Evolutionary conservation across 2,888 invertebrate species (phyloP), one percentile per base, ranked within the genome.

Genomic region (Habrosyne pyritoides): DNA sequence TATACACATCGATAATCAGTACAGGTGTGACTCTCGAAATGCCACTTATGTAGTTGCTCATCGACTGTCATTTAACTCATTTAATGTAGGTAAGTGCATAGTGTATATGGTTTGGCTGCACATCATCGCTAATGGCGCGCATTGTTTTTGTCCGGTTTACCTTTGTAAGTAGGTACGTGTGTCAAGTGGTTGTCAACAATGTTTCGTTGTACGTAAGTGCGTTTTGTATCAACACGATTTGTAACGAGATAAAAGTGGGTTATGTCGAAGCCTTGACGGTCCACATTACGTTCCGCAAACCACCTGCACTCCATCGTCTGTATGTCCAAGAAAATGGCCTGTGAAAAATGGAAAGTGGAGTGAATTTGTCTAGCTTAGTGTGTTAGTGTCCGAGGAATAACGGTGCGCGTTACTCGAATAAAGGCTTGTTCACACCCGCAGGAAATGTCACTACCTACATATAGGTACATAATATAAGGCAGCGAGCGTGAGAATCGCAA

Each of bases 281-380:
- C 81, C 66, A 86, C 82, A 83, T 89, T 79, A 79, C 69, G 77
- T 86, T 86, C 81, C 79, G 81, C 83, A 81, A 89, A 89, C 79
- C 83, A 83, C 80, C 77, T 79, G 82, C 81, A 79, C 77, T 83
- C 77, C 74, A 72, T 79, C 78, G 82, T 79, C 77, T 77, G 72
- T 69, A 77, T 74, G 78, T 82, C 77, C 71, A 81, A 89, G 84
- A 84, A 88, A 89, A 90, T 86, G 77, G 81, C 82, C 78, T 79
- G 81, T 84, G 89, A 87, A 91, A 91, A 91, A 91, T 90, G 88
- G 90, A 91, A 91, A 91, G 91, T 91, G 90, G 87, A 88, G 84
- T 89, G 78, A 85, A 87, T 89, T 88, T 79, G 87, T 86, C 84
- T 85, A 86, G 84, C 75, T 79, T 84, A 87, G 84, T 87, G 77